These are phyloP conservation scores for Danio kyathit DNA, from an alignment of 2,797 vertebrate species.

Conservation along the genomic window DNA sequence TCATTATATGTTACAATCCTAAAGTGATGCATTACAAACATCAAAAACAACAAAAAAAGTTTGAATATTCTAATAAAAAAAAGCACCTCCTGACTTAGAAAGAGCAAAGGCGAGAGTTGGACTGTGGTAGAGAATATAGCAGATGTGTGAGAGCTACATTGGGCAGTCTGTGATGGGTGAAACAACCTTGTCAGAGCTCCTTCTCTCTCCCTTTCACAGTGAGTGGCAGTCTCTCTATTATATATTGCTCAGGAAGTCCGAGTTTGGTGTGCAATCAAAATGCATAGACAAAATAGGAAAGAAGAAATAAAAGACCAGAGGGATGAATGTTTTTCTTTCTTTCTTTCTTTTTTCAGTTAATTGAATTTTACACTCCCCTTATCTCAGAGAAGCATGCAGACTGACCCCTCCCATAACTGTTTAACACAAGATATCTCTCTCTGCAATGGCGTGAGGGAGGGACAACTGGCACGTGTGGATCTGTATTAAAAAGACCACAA, in stretches of 20 bases:
- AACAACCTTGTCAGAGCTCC: slow-evolving; percentile 7
- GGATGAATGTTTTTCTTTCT: slow-evolving; percentile 76
- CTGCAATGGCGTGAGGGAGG: slow-evolving; percentile 70
- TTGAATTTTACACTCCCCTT: slow-evolving; percentile 86
- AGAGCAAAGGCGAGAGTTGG: neutral
- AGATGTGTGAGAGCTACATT: slow-evolving; percentile 13
- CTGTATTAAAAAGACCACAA: slow-evolving; percentile 29
- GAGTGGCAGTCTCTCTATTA: neutral
- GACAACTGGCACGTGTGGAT: slow-evolving; percentile 13
- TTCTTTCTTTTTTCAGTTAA: slow-evolving; percentile 81
- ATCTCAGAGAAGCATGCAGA: slow-evolving; percentile 81
- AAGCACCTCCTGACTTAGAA: neutral
- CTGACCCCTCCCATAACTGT: slow-evolving; percentile 74
- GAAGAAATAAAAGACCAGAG: slow-evolving; percentile 44
- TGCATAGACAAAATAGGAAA: slow-evolving; percentile 13
- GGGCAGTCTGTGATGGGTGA: neutral
- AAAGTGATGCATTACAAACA: no score
- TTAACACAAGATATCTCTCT: slow-evolving; percentile 72
- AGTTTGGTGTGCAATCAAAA: slow-evolving; percentile 19
- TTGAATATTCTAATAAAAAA: no score
- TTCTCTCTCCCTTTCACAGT: neutral
- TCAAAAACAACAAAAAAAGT: no score
- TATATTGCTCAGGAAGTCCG: slow-evolving; percentile 26
- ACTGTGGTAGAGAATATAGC: neutral
- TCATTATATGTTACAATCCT: no score